Base-by-base conservation (phyloP, 2,113 vertebrate species). In the Podilymbus podiceps region DNA sequence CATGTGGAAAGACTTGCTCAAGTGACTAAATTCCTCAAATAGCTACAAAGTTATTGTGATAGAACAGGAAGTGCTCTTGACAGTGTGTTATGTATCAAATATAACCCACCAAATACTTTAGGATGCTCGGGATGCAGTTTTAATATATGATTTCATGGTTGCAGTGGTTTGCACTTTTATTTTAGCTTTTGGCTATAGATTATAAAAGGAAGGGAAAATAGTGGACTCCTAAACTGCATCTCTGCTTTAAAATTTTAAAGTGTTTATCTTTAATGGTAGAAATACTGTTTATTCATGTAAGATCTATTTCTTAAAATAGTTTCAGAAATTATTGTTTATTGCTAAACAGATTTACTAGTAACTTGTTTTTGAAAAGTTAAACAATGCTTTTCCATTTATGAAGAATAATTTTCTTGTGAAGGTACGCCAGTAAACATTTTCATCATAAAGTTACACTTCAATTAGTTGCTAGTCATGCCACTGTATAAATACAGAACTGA, bases 11-110 rank as follows among this genome's bases (percentile, higher is more conserved):
- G 46, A 44, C 47, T 89, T 85, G 27, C 44, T 88, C 6, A 38
- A 91, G 56, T 92, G 88, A 77, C 85, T 93, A 28, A 92, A 95
- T 86, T 95, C 88, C 81, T 64, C 89, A 96, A 97, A 96, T 95
- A 93, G 79, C 77, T 93, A 63, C 76, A 94, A 95, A 97, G 63
- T 19, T 89, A 40, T 91, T 79, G 77, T 85, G 86, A 92, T 95
- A 93, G 68, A 85, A 89, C 56, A 93, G 64, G 79, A 95, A 95
- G 27, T 60, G 59, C 46, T 77, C 79, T 75, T 96, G 78, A 59
- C 60, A 71, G 53, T 10, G 8, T 78, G 31, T 56, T 78, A 18
- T 91, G 55, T 87, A 85, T 72, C 56, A 73, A 88, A 83, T 82
- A 81, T 67, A 91, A 80, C 67, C 31, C 71, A 73, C 28, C 33